phyloP scores from a whole-genome alignment of 1,140 invertebrate species.

The Maniola jurtina region DNA sequence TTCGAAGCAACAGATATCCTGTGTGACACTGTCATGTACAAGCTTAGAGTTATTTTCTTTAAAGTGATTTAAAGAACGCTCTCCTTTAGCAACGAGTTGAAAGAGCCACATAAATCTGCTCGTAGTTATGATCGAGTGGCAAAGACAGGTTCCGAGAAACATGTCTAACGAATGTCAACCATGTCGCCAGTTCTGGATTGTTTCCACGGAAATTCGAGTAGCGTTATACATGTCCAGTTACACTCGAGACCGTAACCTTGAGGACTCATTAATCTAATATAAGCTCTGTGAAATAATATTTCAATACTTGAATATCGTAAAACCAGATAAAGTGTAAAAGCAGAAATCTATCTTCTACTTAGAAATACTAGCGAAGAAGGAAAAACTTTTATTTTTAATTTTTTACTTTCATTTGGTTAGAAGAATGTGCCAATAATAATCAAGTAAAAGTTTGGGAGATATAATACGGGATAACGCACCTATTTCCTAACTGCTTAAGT shows the following conservation, averaged over 20 bases:
- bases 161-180: slow-evolving; percentile 5
- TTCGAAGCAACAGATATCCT: slow-evolving; percentile 37
- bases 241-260: slow-evolving; percentile 1
- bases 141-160: slow-evolving; percentile 18
- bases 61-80: too few species aligned
- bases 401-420: too few species aligned
- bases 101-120: slow-evolving; percentile 4
- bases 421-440: too few species aligned
- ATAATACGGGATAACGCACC: too few species aligned
- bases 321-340: too few species aligned
- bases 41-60: too few species aligned
- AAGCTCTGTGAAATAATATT: neutral
- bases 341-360: too few species aligned
- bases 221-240: neutral
- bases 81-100: neutral
- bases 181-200: slow-evolving; percentile 19
- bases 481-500: too few species aligned
- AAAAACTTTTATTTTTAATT: too few species aligned
- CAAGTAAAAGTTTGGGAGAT: too few species aligned
- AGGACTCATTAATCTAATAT: neutral
- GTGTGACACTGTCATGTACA: neutral
- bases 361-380: too few species aligned
- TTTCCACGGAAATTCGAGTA: slow-evolving; percentile 10
- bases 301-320: neutral
- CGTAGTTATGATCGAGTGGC: neutral